Evolutionary conservation across 2,113 vertebrate genomes (phyloP), one percentile per base, ranked within the genome.

Genomic region (Acrocephalus kingi): DNA sequence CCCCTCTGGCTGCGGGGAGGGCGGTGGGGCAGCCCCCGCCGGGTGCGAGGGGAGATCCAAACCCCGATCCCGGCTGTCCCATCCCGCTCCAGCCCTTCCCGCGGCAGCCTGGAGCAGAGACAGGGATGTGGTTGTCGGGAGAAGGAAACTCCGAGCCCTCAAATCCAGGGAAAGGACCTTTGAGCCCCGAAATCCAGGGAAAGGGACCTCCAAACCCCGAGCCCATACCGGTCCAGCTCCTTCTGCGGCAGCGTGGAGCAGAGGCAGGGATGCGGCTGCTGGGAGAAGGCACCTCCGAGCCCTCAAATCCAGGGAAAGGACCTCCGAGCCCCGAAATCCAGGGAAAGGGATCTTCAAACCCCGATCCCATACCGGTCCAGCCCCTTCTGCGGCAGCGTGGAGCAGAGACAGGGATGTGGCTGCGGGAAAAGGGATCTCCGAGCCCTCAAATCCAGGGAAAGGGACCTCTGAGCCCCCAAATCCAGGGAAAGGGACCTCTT

Each of bases 51-150:
- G 21, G 52, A 0, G 6, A 64, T 66, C 52, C 45, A 11, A 76
- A 20, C 0, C 4, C 61, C 20, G 6, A 20, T 41, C 71, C 51
- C 7, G 18, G 48, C 6, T 52, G 1, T 35, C 1, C 46, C 37
- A 6, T 8, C 55, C 31, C 19, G 10, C 61, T 23, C 28, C 62
- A 7, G 27, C 61, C 2, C 59, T 62, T 62, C 35, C 16, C 8
- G 37, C 2, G 17, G 25, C 59, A 43, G 39, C 39, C 7, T 5
- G 21, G 30, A 33, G 30, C 62, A 31, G 62, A 22, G 28, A 8
- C 28, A 64, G 20, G 30, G 30, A 45, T 66, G 63, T 1, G 4
- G 14, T 4, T 23, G 14, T 5, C 2, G 43, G 31, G 43, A 66
- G 11, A n/a, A 55, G 13, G 22, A 16, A 33, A 4, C 10, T 16